phyloP scores from a whole-genome alignment of 92 coral and sea anemone genomes.

The Zoanthus gigantus region DNA sequence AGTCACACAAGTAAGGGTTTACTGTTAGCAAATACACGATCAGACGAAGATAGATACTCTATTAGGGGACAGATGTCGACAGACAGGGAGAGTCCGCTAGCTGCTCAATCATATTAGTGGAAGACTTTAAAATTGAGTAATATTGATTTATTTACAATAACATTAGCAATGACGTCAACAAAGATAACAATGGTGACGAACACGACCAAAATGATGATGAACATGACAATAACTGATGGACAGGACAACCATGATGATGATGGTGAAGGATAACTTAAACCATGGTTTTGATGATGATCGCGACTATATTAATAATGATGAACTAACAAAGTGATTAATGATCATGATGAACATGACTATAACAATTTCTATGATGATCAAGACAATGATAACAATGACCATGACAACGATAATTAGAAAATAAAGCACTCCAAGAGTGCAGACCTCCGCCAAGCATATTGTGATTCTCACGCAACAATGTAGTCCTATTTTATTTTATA shows the following conservation, averaged over 20 bases:
- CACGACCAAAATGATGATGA: no score
- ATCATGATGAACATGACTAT: not conserved
- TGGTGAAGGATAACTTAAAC: not conserved
- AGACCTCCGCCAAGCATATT: no score
- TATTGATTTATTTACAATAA: not conserved
- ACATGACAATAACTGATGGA: not conserved
- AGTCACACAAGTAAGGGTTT: slow-evolving; percentile 68
- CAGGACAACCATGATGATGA: not conserved
- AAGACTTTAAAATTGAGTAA: not conserved
- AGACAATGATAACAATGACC: not conserved
- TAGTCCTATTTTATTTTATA: no score
- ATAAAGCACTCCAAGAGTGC: no score
- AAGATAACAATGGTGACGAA: not conserved
- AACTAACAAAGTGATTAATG: not conserved
- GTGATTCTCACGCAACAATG: no score
- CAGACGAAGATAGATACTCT: no score
- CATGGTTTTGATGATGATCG: not conserved
- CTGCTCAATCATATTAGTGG: not conserved
- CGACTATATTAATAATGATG: not conserved
- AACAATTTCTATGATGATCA: not conserved
- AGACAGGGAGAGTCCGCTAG: no score
- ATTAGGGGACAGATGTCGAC: no score
- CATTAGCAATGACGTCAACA: not conserved
- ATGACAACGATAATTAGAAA: no score
- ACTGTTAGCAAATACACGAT: not conserved